Percentiles rank a stretch among this genome's conserved stretches.
Conservation (phyloP, 2,797 vertebrate species). For the Smutsia gigantea region DNA sequence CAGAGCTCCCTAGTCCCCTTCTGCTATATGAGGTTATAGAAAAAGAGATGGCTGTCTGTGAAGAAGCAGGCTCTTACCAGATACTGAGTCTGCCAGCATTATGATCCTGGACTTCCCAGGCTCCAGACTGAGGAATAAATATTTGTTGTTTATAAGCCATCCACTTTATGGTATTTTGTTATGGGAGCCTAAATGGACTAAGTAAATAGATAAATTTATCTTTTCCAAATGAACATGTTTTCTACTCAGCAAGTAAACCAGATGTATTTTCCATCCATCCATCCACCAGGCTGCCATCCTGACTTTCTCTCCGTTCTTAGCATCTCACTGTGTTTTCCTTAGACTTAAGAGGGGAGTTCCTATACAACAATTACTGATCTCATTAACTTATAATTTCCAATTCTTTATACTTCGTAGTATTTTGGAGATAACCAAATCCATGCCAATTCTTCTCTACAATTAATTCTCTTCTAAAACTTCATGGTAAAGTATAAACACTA, state of each 20-base stretch:
- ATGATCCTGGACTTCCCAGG: neutral
- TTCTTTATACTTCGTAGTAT: neutral
- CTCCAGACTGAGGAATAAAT: neutral
- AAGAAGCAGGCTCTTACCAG: neutral
- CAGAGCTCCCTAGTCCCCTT: neutral
- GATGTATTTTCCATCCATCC: neutral
- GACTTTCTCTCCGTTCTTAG: neutral
- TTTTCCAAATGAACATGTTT: neutral
- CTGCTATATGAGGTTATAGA: neutral
- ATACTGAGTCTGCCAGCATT: neutral
- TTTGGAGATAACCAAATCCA: neutral
- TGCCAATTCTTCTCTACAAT: neutral
- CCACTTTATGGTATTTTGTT: neutral
- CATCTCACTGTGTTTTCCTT: neutral
- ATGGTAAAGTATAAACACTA: neutral
- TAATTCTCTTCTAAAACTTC: neutral
- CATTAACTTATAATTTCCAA: neutral
- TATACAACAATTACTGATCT: neutral
- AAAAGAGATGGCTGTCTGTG: neutral
- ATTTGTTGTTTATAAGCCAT: neutral
- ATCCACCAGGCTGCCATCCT: neutral
- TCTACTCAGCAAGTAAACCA: neutral
- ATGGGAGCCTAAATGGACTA: neutral
- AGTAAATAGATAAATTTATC: neutral
- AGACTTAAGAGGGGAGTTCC: conserved; percentile 8